Evolutionary conservation across 2,888 invertebrate species (phyloP).

Genomic region (Perizoma affinitatum): DNA sequence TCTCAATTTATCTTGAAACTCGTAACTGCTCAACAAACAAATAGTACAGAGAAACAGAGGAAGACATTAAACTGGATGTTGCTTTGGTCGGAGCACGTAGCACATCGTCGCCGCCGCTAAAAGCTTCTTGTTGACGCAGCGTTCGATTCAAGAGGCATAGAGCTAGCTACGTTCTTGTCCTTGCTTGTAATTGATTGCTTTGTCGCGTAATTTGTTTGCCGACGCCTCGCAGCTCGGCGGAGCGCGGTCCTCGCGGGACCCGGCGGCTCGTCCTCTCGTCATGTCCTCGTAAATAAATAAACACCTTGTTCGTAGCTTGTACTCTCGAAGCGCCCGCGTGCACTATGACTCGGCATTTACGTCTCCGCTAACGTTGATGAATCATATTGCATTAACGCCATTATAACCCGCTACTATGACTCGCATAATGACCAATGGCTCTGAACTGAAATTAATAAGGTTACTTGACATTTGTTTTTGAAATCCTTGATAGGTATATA

Average conservation of each 20-base stretch:
- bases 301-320: slow-evolving; percentile 51
- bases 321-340: slow-evolving; percentile 37
- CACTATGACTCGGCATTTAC: slow-evolving; percentile 62
- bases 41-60: slow-evolving; percentile 48
- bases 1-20: slow-evolving; percentile 53
- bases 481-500: not conserved
- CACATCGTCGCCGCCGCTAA: slow-evolving; percentile 70
- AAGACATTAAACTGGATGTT: slow-evolving; percentile 57
- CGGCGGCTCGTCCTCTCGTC: slow-evolving; percentile 67
- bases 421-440: not conserved
- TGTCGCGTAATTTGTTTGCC: slow-evolving; percentile 83
- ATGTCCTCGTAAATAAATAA: slow-evolving; percentile 77
- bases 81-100: slow-evolving; percentile 64
- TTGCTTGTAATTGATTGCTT: slow-evolving; percentile 83
- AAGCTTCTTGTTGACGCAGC: slow-evolving; percentile 83
- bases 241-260: slow-evolving; percentile 72
- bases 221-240: slow-evolving; percentile 56
- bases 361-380: slow-evolving; percentile 54
- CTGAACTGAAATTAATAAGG: not conserved
- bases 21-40: slow-evolving; percentile 58
- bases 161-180: slow-evolving; percentile 71
- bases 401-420: slow-evolving; percentile 16
- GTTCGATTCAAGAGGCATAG: slow-evolving; percentile 75
- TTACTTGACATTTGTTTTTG: not conserved
- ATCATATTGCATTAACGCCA: slow-evolving; percentile 47